Evolutionary conservation across 2,888 invertebrate genomes (phyloP), one percentile per base, ranked within the genome.

Genomic region (Rhodophaea formosa): DNA sequence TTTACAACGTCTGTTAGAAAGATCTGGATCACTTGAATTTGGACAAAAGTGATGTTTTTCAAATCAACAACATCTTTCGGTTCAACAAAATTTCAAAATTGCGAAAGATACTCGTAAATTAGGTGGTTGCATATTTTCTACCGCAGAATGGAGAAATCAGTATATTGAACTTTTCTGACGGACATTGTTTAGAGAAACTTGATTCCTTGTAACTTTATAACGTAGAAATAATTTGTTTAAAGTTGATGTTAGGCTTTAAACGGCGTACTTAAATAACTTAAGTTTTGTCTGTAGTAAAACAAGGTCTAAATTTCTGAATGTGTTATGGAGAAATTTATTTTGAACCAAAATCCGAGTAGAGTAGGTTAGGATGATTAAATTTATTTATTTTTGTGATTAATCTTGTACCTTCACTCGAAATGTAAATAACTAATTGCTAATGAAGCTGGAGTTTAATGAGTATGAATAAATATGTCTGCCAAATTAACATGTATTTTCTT

Each of bases 401-500:
- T 84, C 85, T 84, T 71, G 82, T 84, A 87, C 83, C 84, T 86
- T 88, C 80, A 83, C 80, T 86, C 76, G 77, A 83, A 80, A 82
- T 91, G 90, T 90, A 90, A 82, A 90, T 90, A 89, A 79, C 67
- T 80, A 85, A 79, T 79, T 84, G 87, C 89, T 88, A 82, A 84
- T 82, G 84, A 86, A 77, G 88, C 88, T 90, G 86, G 85, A 84
- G 77, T 85, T 88, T 85, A 86, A 86, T 84, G 82, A 86, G 85
- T 90, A 89, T 86, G 82, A 90, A 88, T 89, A 89, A 90, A 90
- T 88, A 89, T 88, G 88, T 91, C 90, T 90, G 91, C 91, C 91
- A 91, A 91, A 91, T 90, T 84, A 86, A 65, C 64, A 65, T 62
- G 70, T 75, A 69, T 75, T 80, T 86, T 80, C 67, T 78, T 84